These are phyloP conservation scores for Barbus barbus DNA, from an alignment of 2,113 vertebrate species.

Conservation along the genomic window DNA sequence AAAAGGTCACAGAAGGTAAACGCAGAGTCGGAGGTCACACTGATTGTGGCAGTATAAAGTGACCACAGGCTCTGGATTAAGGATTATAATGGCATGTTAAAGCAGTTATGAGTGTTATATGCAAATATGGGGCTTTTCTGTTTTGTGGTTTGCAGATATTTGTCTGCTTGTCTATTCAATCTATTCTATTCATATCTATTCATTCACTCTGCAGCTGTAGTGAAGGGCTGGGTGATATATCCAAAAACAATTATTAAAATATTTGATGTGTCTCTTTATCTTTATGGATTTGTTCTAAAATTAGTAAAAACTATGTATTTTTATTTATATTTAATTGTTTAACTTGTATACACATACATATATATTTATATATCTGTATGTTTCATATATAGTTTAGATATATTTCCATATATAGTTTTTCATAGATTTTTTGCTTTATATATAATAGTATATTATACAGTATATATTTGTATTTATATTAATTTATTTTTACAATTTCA, in stretches of 20 bases:
- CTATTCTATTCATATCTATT: too few species aligned
- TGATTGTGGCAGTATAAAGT: background rate
- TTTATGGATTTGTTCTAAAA: too few species aligned
- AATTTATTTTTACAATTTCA: too few species aligned
- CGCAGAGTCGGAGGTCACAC: background rate
- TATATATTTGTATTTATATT: too few species aligned
- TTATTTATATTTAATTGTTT: too few species aligned
- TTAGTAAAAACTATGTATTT: too few species aligned
- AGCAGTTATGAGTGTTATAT: background rate
- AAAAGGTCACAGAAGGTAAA: slow-evolving; percentile 31
- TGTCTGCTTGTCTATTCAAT: background rate
- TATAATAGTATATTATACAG: too few species aligned
- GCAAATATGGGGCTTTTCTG: background rate
- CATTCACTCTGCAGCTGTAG: background rate
- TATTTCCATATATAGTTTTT: too few species aligned
- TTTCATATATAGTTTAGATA: too few species aligned
- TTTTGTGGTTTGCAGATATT: background rate
- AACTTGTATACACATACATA: too few species aligned
- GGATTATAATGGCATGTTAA: background rate
- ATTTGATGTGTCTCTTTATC: background rate
- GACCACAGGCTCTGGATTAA: background rate
- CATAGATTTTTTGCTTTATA: too few species aligned
- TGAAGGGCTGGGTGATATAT: background rate
- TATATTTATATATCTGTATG: too few species aligned
- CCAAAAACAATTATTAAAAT: background rate